Conservation (phyloP, 2,888 invertebrate genomes). For the Phlogophora meticulosa region DNA sequence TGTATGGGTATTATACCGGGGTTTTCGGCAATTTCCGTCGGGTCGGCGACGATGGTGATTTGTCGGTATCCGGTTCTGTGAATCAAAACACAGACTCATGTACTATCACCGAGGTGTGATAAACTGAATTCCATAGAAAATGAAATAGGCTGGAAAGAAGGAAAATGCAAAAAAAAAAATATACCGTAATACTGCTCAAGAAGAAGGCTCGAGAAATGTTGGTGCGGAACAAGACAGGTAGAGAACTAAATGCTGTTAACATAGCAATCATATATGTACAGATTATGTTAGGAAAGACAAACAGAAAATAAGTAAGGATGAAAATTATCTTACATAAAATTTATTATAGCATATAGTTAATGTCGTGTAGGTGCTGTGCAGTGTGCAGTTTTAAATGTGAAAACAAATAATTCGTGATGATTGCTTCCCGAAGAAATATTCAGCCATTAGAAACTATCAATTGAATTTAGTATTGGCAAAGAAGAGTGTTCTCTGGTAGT, state of each 20-base stretch:
- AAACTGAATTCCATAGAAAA: conserved; percentile 33
- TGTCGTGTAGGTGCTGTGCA: conserved; percentile 23
- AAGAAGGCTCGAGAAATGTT: conserved; percentile 70
- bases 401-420: not conserved
- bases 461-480: not conserved
- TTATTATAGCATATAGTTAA: conserved; percentile 2
- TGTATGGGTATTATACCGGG: conserved; percentile 96
- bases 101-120: conserved; percentile 66
- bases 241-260: conserved; percentile 64
- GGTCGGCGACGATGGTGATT: conserved; percentile 97
- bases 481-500: not conserved
- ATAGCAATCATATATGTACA: conserved; percentile 61
- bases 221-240: conserved; percentile 67
- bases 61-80: conserved; percentile 96
- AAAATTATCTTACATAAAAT: conserved; percentile 26
- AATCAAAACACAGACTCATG: conserved; percentile 84
- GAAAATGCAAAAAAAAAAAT: conserved; percentile 57
- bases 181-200: conserved; percentile 71
- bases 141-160: conserved; percentile 32
- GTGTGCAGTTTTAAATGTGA: conserved; percentile 9
- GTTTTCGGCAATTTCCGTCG: conserved; percentile 99
- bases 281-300: conserved; percentile 62
- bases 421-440: not conserved
- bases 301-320: conserved; percentile 35
- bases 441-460: not conserved